Base-by-base conservation (phyloP, 1,140 invertebrate species). In the Paralvinella palmiformis region DNA sequence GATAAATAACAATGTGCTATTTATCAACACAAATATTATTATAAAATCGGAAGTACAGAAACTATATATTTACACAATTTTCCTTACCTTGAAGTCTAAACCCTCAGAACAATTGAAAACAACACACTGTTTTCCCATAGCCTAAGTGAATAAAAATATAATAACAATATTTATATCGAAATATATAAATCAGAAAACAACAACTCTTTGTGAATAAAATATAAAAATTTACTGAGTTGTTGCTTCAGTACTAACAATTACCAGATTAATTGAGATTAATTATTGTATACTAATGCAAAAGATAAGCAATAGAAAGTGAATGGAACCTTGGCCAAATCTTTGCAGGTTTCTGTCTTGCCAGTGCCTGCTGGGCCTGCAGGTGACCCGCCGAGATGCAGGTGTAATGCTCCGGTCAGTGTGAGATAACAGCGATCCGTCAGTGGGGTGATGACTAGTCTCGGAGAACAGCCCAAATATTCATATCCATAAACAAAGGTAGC, bases 261-360 rank as follows among this genome's bases (percentile, higher is more conserved):
- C n/a, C n/a, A n/a, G n/a, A n/a, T n/a, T n/a, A n/a, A n/a, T n/a
- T n/a, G n/a, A n/a, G n/a, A n/a, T n/a, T n/a, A n/a, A n/a, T n/a
- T n/a, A n/a, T n/a, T n/a, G n/a, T n/a, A n/a, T n/a, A n/a, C n/a
- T n/a, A n/a, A n/a, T n/a, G n/a, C n/a, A n/a, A n/a, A n/a, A n/a
- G n/a, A n/a, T n/a, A n/a, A n/a, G n/a, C n/a, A n/a, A n/a, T n/a
- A n/a, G n/a, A n/a, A n/a, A n/a, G n/a, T n/a, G n/a, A n/a, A n/a
- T n/a, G n/a, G 58, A 41, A 79, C 78, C 81, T 92, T 94, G 1
- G 91, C 90, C 64, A 94, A 83, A 83, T 94, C 91, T 82, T 94
- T 94, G 31, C 80, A 76, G 32, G 78, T 81, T 66, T 81, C 78
- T 29, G 78, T 80, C 68, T 80, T 80, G 2, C 79, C 79, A 20